phyloP scores from a whole-genome alignment of 2,888 invertebrate genomes.

The Tachystola acroxantha region DNA sequence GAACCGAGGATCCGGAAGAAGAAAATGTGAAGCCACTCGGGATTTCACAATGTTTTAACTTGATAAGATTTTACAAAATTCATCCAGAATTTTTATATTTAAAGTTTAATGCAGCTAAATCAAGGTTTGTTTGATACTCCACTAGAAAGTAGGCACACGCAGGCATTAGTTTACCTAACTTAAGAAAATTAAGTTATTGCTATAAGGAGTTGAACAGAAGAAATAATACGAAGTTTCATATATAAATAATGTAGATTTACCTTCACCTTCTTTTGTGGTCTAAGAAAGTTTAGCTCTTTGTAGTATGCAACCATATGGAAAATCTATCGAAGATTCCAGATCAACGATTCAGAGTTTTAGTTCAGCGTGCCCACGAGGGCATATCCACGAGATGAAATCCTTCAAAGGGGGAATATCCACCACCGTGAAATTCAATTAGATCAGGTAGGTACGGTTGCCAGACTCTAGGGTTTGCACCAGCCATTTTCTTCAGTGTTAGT shows the following conservation, averaged over 20 bases:
- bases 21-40: constrained; percentile 34
- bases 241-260: too few species aligned
- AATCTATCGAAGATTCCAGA: constrained; percentile 25
- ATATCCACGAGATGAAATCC: constrained; percentile 43
- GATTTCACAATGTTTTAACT: constrained; percentile 34
- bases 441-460: constrained; percentile 23
- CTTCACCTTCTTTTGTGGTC: too few species aligned
- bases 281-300: too few species aligned
- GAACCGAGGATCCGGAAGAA: constrained; percentile 33
- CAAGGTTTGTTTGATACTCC: too few species aligned
- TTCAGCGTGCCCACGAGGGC: constrained; percentile 25
- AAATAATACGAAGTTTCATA: too few species aligned
- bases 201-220: too few species aligned
- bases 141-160: too few species aligned
- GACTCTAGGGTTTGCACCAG: constrained; percentile 17
- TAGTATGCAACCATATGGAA: neutral
- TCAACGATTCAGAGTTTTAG: constrained; percentile 41
- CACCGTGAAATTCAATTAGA: constrained; percentile 57
- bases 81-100: constrained; percentile 4
- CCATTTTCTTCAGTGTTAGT: constrained; percentile 1
- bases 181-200: too few species aligned
- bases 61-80: constrained; percentile 15
- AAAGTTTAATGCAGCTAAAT: too few species aligned
- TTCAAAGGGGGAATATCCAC: constrained; percentile 46
- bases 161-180: too few species aligned